A percentile compares a stretch with the other conserved stretches of the same genome.
Conservation (phyloP, 2,113 vertebrate genomes). For the Engraulis encrasicolus region DNA sequence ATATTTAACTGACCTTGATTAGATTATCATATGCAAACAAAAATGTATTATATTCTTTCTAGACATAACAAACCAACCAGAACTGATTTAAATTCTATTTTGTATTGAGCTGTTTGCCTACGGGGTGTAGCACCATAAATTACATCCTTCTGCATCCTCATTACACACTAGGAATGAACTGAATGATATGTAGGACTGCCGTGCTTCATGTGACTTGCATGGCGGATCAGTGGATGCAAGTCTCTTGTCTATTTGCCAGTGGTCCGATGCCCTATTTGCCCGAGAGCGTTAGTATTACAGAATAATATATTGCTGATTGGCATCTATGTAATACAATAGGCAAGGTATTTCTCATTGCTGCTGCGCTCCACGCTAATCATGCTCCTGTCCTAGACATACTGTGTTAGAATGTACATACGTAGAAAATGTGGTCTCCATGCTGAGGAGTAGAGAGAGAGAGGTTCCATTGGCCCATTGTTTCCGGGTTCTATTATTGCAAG, state of each 20-base stretch:
- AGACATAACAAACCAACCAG: neutral
- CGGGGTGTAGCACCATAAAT: neutral
- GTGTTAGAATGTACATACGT: too few species aligned
- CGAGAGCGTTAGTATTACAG: neutral
- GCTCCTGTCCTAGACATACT: too few species aligned
- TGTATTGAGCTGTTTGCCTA: neutral
- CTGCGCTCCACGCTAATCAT: too few species aligned
- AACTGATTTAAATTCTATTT: neutral
- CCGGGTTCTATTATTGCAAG: too few species aligned
- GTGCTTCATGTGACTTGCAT: neutral
- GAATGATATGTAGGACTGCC: neutral
- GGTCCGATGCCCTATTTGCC: neutral
- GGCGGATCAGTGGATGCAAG: neutral
- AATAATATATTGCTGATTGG: too few species aligned
- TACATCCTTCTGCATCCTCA: too few species aligned
- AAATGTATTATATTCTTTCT: neutral
- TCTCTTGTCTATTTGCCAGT: neutral
- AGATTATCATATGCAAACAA: neutral
- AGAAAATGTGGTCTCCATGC: too few species aligned
- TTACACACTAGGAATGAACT: neutral
- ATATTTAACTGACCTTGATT: neutral
- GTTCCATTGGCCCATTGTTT: too few species aligned
- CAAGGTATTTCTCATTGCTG: too few species aligned
- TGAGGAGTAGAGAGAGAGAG: too few species aligned
- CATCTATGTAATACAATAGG: too few species aligned